phyloP scores from a whole-genome alignment of 2,797 vertebrate genomes.

The Gadopsis bispinosus region DNA sequence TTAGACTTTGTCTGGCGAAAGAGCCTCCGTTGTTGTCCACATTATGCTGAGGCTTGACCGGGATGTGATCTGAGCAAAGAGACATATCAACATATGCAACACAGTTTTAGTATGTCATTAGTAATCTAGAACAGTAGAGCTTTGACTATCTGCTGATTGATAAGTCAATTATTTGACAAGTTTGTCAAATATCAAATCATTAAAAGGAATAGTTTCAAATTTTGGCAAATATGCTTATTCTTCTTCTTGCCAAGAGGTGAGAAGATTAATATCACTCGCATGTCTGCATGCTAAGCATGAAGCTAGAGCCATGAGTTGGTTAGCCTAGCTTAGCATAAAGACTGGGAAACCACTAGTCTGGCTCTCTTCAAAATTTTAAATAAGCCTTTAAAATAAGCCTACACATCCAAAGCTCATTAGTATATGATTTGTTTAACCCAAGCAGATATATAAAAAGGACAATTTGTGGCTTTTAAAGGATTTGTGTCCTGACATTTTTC shows the following conservation, averaged over 20 bases:
- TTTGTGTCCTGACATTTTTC: background rate
- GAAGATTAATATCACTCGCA: background rate
- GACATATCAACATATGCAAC: slow-evolving; percentile 15
- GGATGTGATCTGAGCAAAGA: slow-evolving; percentile 66
- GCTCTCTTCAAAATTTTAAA: background rate
- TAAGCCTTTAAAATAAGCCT: no score
- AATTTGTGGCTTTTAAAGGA: background rate
- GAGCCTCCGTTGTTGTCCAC: slow-evolving; percentile 60
- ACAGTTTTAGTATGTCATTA: background rate
- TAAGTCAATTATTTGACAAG: background rate
- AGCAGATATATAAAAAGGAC: no score
- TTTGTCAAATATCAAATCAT: background rate
- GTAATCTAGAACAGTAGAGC: background rate
- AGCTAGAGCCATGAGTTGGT: background rate
- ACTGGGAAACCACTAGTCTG: background rate
- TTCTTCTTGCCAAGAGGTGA: background rate
- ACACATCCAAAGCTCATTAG: background rate
- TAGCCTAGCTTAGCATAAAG: background rate
- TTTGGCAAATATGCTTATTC: background rate
- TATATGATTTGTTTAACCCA: background rate
- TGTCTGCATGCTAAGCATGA: background rate
- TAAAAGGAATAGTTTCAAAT: background rate
- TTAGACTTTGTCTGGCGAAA: slow-evolving; percentile 61
- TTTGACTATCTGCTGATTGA: background rate
- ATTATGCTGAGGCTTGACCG: slow-evolving; percentile 79